Evolutionary conservation across 2,888 invertebrate genomes (phyloP), one percentile per base, ranked within the genome.

Genomic region (Oscheius sp.): DNA sequence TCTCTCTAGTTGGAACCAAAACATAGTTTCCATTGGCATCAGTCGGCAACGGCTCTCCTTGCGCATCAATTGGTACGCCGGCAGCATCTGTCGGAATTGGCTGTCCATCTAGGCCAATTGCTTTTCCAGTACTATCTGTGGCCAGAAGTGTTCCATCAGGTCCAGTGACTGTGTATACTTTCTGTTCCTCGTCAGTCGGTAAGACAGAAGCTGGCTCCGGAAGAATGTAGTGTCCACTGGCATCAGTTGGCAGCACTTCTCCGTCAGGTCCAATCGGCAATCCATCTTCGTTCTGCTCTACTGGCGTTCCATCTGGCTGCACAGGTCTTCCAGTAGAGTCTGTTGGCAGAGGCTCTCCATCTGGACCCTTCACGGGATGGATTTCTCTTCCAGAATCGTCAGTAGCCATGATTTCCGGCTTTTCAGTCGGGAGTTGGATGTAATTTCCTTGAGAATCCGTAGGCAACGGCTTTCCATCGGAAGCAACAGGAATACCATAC

Each of bases 361-460:
- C 46, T 29, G 31, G 31, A 31, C 53, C 53, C 20, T 53, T 53
- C 27, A 53, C 53, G 15, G 53, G 53, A n/a, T 53, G 29, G 27
- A 57, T 31, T 20, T 5, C 45, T 39, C 37, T 55, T 27, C 67
- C 57, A 3, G 46, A 15, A 8, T 34, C 37, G 34, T 39, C 37
- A 12, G 46, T 31, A 8, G 57, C 31, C 25, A 69, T 58, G 39
- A 63, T 67, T 25, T 45, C 25, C 20, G 66, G 48, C 15, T 57
- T 68, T 4, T 82, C 83, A 37, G 84, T 72, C 10, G 73, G 34
- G 15, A 71, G 72, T 69, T 84, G 84, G 8, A 83, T 57, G 77
- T 78, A 84, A 33, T 83, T 76, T 17, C 81, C 82, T n/a, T 80
- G 68, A 3, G 72, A 71, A 66, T 82, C 78, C 50, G 76, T 74